A percentile compares a stretch with the other conserved stretches of the same genome.
Conservation (phyloP, 2,113 vertebrate genomes). For the Oenanthe oenanthe region DNA sequence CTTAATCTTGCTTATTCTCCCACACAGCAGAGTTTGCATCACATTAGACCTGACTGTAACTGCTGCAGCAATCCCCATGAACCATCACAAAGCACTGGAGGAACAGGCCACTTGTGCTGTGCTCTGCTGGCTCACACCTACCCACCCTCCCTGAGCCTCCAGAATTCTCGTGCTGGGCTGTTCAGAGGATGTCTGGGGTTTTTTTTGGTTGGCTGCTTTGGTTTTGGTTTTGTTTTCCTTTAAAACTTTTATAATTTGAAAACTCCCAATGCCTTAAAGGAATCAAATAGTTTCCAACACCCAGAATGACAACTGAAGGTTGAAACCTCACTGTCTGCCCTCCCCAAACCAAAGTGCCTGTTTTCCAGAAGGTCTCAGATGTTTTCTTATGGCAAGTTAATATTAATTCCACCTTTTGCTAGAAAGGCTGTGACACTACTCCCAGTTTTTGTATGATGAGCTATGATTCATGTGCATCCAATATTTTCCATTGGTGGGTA, state of each 20-base stretch:
- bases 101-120: neutral
- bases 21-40: neutral
- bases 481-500: neutral
- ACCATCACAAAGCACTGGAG: neutral
- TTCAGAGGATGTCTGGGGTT: rapidly evolving
- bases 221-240: neutral
- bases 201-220: neutral
- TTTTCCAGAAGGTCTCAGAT: neutral
- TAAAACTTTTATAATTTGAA: neutral
- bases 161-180: rapidly evolving
- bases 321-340: neutral
- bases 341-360: neutral
- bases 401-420: neutral
- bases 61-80: neutral
- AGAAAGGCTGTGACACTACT: neutral
- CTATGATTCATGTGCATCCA: neutral
- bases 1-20: slow-evolving; percentile 35
- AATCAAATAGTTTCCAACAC: rapidly evolving
- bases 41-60: neutral
- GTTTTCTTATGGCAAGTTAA: neutral
- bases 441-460: neutral
- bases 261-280: neutral
- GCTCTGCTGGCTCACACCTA: neutral
- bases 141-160: neutral
- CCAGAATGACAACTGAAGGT: neutral